Percentiles rank a stretch among this genome's conserved stretches.
Conservation (phyloP, 2,797 vertebrate species). For the Paramormyrops hopkinsi region DNA sequence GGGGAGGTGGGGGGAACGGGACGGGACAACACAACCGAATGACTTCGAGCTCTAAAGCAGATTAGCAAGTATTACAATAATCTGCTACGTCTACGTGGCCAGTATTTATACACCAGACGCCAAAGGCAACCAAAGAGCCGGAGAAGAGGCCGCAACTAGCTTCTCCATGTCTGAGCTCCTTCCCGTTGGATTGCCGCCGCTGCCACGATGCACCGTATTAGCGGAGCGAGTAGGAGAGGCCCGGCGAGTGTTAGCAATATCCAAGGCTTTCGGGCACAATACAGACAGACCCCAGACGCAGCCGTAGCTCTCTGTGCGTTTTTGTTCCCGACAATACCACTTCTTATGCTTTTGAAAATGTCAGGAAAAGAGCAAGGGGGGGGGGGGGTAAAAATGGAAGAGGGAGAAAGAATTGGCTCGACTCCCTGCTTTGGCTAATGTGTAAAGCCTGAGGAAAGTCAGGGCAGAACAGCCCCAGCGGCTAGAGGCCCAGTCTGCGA, state of each 20-base stretch:
- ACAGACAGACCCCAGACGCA: constrained; percentile 29
- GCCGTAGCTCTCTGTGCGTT: not conserved
- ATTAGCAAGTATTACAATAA: constrained; percentile 17
- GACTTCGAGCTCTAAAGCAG: not conserved
- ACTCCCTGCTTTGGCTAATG: constrained; percentile 29
- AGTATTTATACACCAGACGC: constrained; percentile 22
- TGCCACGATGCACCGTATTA: not conserved
- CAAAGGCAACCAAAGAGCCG: not conserved
- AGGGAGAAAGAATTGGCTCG: constrained; percentile 14
- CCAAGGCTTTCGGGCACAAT: constrained; percentile 48
- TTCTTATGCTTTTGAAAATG: constrained; percentile 2
- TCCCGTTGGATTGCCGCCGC: not conserved
- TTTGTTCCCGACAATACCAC: not conserved
- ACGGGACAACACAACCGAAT: not conserved
- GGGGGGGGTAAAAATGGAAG: not conserved
- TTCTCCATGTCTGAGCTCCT: not conserved
- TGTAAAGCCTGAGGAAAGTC: constrained; percentile 18
- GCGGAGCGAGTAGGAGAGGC: constrained; percentile 12
- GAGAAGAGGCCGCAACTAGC: not conserved
- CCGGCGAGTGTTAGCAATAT: constrained; percentile 41
- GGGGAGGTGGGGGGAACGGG: not conserved
- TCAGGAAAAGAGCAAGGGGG: not conserved
- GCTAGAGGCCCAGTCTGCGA: constrained; percentile 37
- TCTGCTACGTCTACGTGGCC: constrained; percentile 15
- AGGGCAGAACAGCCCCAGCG: not conserved